Evolutionary conservation across 2,113 vertebrate species (phyloP).

Genomic region (Leptosomus discolor): DNA sequence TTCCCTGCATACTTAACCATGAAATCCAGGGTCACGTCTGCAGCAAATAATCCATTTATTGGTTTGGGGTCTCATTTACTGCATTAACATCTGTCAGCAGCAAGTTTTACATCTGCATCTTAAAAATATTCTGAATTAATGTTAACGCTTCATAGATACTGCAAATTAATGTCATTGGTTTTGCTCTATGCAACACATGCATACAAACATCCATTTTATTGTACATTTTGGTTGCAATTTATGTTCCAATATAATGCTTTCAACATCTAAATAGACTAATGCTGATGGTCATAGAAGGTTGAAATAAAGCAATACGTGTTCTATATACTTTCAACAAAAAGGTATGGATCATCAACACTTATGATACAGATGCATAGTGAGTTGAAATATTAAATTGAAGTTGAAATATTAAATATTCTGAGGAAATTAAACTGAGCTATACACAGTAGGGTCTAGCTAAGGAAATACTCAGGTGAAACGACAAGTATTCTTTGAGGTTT

Average conservation of each 20-base stretch:
- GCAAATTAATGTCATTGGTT: not conserved
- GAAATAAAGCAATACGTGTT: not conserved
- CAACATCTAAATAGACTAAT: not conserved
- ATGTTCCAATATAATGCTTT: not conserved
- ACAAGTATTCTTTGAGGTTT: not conserved
- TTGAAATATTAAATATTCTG: not conserved
- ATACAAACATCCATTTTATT: not conserved
- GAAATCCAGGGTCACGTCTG: not conserved
- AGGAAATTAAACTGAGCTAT: not conserved
- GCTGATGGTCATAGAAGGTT: not conserved
- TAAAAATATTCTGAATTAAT: not conserved
- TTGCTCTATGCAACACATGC: not conserved
- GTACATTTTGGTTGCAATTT: not conserved
- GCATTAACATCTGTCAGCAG: not conserved
- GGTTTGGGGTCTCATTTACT: not conserved
- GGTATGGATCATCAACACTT: not conserved
- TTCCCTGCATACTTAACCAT: not conserved
- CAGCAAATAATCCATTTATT: not conserved
- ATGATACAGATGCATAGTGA: not conserved
- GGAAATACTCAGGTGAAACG: not conserved
- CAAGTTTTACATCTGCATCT: not conserved
- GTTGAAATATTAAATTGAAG: too few species aligned
- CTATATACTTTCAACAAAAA: not conserved
- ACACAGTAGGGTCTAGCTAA: not conserved
- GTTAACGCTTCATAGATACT: not conserved